Evolutionary conservation across 2,888 invertebrate genomes (phyloP), one percentile per base, ranked within the genome.

Genomic region (Pycnomerus fuliginosus): DNA sequence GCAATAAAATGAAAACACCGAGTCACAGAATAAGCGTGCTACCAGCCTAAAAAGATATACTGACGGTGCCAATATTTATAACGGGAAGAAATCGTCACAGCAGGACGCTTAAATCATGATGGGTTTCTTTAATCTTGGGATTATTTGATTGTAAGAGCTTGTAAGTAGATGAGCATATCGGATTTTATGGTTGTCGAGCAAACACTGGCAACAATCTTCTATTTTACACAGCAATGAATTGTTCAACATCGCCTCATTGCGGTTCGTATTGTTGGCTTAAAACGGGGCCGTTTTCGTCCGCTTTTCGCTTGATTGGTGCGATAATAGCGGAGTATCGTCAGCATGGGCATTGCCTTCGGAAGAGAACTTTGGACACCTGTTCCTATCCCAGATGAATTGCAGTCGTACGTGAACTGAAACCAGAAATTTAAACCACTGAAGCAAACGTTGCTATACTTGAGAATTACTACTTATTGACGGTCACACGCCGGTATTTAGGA

Each of bases 401-500:
- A 54, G 47, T 48, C 37, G 54, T 60, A 60, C 61, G 62, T 63
- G 62, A 58, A 56, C 42, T 39, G 59, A 60, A 61, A 61, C 56
- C 56, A 56, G 56, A 56, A 55, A 54, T 55, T 34, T 16, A 10
- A 39, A 20, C 29, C 39, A 23, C 28, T 39, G 39, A 24, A 35
- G 28, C 39, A 39, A 40, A 44, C 30, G 29, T 30, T 40, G 45
- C 35, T 32, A 17, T 31, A 45, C 40, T 52, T 56, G 57, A 36
- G 60, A 60, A 53, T 57, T 51, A 48, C 48, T 54, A 55, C 56
- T 60, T 58, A 56, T 60, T 44, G 57, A 53, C 48, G 45, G 51
- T 53, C 52, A 44, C 51, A 50, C 55, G 48, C 42, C 41, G 25
- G 35, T 43, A 50, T 52, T 50, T 44, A 41, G 45, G 44, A 38